Base-by-base conservation (phyloP, 2,888 invertebrate species). In the Elysia crispata region DNA sequence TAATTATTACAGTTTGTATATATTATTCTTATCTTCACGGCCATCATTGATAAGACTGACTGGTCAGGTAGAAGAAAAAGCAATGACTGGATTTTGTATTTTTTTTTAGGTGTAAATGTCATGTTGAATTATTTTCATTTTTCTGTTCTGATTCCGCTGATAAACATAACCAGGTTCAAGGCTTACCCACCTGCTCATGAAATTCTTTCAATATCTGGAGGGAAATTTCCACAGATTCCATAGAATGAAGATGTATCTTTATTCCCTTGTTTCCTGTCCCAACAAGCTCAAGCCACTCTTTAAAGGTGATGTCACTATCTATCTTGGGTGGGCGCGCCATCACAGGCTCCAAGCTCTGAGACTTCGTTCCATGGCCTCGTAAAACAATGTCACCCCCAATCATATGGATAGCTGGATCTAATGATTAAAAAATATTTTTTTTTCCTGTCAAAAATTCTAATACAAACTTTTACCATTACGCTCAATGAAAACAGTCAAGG, bases 211-310 rank as follows among this genome's bases (percentile, higher is more conserved):
- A 83, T 64, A 90, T 86, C 81, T 90, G 86, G 1, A 93, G 86
- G n/a, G 91, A 91, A 1, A 91, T 89, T 81, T 92, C 91, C 1
- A 93, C 95, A 0, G 95, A 96, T 69, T 95, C 95, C 66, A 95
- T 95, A 0, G 94, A 94, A 92, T 97, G 97, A 90, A 97, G 97
- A 92, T 97, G 97, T 67, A 98, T 92, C 91, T 98, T 98, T 0
- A 97, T 94, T 0, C 97, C 97, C 90, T 96, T 97, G 85, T 83
- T 82, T 13, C 82, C 76, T 23, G 83, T 82, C 57, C 95, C 94
- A 0, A 93, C 92, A 1, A 92, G 90, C 0, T 93, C 90, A 13
- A 97, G 92, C 93, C 97, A 97, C 23, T 94, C 94, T 0, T 94
- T 93, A 28, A 97, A 93, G 0, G 95, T 94, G 57, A 97, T 93